Evolutionary conservation across 2,113 vertebrate genomes (phyloP).

Genomic region (Scophthalmus maximus): DNA sequence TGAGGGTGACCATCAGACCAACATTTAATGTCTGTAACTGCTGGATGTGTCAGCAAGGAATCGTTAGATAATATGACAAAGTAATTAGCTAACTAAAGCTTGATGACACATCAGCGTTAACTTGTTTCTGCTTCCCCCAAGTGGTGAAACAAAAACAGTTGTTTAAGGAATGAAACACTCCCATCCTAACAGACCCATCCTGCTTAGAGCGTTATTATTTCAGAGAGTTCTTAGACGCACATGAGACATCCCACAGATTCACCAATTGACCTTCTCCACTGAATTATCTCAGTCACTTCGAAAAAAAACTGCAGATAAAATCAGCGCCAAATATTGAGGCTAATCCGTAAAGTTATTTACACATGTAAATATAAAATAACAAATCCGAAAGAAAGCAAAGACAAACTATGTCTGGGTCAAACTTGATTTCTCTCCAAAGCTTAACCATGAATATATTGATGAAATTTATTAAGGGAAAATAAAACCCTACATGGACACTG

Average conservation of each 20-base stretch:
- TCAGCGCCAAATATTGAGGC: conserved; percentile 11
- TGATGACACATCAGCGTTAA: no score
- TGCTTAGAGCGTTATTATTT: conserved; percentile 28
- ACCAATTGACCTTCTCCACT: conserved; percentile 37
- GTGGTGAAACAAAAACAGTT: no score
- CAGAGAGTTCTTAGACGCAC: not conserved
- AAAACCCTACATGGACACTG: conserved; percentile 11
- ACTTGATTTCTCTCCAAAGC: not conserved
- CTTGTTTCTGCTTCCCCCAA: no score
- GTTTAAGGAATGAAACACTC: no score
- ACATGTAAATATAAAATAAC: conserved; percentile 23
- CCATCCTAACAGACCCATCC: no score
- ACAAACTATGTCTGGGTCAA: conserved; percentile 8
- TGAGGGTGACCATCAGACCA: no score
- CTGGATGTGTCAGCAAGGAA: no score
- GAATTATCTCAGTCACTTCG: not conserved
- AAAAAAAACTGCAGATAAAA: conserved; percentile 23
- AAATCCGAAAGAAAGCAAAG: not conserved
- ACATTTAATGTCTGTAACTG: no score
- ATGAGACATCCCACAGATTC: conserved; percentile 1
- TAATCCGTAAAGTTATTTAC: conserved; percentile 7
- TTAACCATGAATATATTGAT: not conserved
- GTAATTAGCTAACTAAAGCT: no score
- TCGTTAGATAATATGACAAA: no score
- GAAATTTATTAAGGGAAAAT: conserved; percentile 10